A percentile compares a stretch with the other conserved stretches of the same genome.
Evolutionary conservation across 2,888 invertebrate genomes (phyloP).

Genomic region (Campaea margaritaria): DNA sequence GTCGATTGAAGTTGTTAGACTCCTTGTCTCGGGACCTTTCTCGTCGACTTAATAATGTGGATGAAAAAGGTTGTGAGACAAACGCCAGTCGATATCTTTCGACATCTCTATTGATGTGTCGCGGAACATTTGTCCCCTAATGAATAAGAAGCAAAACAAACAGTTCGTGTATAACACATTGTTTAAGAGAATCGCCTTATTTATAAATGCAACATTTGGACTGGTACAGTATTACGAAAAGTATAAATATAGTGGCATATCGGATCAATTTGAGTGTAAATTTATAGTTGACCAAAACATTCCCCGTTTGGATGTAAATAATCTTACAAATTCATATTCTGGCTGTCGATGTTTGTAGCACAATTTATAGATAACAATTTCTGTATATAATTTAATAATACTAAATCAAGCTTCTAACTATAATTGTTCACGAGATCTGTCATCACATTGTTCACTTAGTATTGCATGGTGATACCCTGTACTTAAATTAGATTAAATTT

Average conservation of each 20-base stretch:
- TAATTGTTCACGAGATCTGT: slow-evolving; percentile 34
- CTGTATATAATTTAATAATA: slow-evolving; percentile 34
- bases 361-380: slow-evolving; percentile 34
- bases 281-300: slow-evolving; percentile 36
- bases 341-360: slow-evolving; percentile 36
- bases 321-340: slow-evolving; percentile 11
- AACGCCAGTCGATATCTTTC: no score
- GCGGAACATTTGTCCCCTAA: no score
- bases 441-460: slow-evolving; percentile 39
- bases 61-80: no score
- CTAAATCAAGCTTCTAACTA: slow-evolving; percentile 19
- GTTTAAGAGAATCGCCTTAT: slow-evolving; percentile 61
- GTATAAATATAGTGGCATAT: slow-evolving; percentile 68
- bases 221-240: slow-evolving; percentile 77
- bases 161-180: slow-evolving; percentile 10
- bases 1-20: no score
- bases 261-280: slow-evolving; percentile 51
- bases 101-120: no score
- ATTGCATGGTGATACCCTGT: slow-evolving; percentile 66
- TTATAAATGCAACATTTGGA: slow-evolving; percentile 62
- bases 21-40: no score
- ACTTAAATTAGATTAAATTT: slow-evolving; percentile 76
- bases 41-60: no score
- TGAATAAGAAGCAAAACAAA: no score
- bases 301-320: slow-evolving; percentile 34